phyloP scores from a whole-genome alignment of 2,113 vertebrate genomes.

The Bungarus multicinctus region DNA sequence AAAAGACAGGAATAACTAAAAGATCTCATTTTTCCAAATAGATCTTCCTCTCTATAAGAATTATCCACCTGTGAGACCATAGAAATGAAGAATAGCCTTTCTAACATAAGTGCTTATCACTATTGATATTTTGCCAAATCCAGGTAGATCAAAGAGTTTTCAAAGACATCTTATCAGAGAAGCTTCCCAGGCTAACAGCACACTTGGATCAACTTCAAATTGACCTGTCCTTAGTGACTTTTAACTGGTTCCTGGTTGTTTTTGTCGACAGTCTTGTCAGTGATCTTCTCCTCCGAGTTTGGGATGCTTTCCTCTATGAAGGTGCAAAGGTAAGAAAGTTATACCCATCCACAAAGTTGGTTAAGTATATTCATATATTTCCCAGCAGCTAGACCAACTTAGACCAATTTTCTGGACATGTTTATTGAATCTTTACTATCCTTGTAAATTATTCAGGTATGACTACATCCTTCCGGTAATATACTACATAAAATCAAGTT shows the following conservation, averaged over 20 bases:
- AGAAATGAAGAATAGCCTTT: background rate
- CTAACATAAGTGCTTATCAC: background rate
- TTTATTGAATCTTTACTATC: background rate
- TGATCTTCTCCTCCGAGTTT: slow-evolving; percentile 86
- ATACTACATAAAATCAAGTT: background rate
- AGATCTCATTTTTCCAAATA: background rate
- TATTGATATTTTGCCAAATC: background rate
- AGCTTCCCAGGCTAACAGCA: slow-evolving; percentile 83
- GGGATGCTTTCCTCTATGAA: slow-evolving; percentile 94
- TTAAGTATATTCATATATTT: background rate
- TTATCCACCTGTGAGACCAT: background rate
- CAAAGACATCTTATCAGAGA: slow-evolving; percentile 87
- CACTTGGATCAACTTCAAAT: slow-evolving; percentile 80
- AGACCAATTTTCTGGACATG: background rate
- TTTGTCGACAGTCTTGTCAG: slow-evolving; percentile 91
- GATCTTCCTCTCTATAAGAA: background rate
- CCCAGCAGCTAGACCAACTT: background rate
- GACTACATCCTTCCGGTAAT: background rate
- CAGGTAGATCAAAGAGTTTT: slow-evolving; percentile 94
- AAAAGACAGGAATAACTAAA: background rate
- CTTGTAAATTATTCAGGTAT: background rate
- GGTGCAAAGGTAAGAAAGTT: slow-evolving; percentile 83
- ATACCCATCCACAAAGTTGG: background rate
- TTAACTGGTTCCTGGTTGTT: slow-evolving; percentile 93
- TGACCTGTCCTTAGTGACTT: slow-evolving; percentile 87